Evolutionary conservation across 37 sponge, comb jelly and placozoan genomes (phyloP).

Genomic region (Oscarella lobularis): DNA sequence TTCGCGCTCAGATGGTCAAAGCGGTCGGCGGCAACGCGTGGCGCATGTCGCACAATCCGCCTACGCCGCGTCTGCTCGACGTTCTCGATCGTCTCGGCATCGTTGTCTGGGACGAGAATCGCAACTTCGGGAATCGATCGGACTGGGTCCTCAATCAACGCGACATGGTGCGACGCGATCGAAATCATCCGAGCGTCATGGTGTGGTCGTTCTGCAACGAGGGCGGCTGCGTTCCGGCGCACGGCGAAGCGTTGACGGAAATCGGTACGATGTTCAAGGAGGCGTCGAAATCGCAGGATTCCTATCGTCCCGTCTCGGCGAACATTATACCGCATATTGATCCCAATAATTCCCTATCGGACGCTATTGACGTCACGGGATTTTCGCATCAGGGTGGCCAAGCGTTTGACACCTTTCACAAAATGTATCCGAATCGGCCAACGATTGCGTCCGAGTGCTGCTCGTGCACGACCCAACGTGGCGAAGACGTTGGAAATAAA

Average conservation of each 20-base stretch:
- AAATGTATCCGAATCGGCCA: constrained; percentile 24
- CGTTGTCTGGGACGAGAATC: constrained; percentile 46
- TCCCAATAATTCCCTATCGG: constrained; percentile 2
- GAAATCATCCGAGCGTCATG: constrained; percentile 55
- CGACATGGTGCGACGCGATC: constrained; percentile 50
- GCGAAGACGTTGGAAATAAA: constrained; percentile 17
- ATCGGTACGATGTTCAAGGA: constrained; percentile 13
- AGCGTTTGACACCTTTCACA: constrained; percentile 23
- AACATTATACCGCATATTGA: constrained; percentile 12
- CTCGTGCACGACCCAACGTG: constrained; percentile 18
- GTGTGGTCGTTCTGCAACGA: constrained; percentile 53
- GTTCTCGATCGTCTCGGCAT: constrained; percentile 28
- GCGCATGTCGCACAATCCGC: constrained; percentile 51
- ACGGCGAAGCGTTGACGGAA: background rate
- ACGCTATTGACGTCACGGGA: constrained; percentile 31
- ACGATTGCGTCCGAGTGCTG: constrained; percentile 16
- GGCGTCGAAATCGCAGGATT: constrained; percentile 20
- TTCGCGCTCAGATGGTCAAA: constrained; percentile 38
- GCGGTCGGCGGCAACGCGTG: constrained; percentile 41
- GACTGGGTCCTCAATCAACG: constrained; percentile 17
- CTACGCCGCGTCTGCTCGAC: constrained; percentile 30
- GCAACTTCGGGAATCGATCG: constrained; percentile 21
- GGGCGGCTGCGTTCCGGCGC: constrained; percentile 16
- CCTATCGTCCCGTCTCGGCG: constrained; percentile 29
- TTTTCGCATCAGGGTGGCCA: constrained; percentile 29